Base-by-base conservation (phyloP, 2,797 vertebrate species). In the Rhynchonycteris naso region DNA sequence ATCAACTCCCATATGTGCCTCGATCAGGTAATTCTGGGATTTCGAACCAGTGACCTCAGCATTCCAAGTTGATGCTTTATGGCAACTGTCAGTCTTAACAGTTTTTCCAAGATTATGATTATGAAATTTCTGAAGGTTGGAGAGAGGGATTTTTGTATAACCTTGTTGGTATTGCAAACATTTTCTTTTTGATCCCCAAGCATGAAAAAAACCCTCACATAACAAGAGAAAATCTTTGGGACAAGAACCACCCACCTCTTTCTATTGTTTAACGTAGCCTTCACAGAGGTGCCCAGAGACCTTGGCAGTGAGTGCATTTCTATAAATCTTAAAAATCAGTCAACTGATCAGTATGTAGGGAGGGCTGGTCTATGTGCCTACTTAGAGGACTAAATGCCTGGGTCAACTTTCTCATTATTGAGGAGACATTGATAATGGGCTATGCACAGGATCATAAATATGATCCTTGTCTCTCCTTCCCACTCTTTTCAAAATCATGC, bases 281-380 rank as follows among this genome's bases (percentile, higher is more conserved):
- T 94, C 83, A 5, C 63, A 75, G 66, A 89, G 63, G 82, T 87
- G 18, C 38, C 71, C 63, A 50, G 97, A 96, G 94, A 95, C 88
- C 80, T 95, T 97, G 96, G 95, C 90, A 94, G 85, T 83, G 68
- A 97, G 78, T 82, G 28, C 91, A 91, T 92, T 90, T 95, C 96
- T 96, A 97, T 97, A 97, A 97, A 97, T 95, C 90, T 97, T 94
- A 89, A 94, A 97, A 95, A 96, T 96, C 93, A 96, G 94, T 97
- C 83, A 91, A 19, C 80, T 92, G 71, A 95, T 97, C 94, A 89
- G 94, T 97, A 94, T 72, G 50, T n/a, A 72, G 79, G 66, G 83
- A 94, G 76, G 61, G 78, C 65, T 80, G 74, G 90, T 88, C 38
- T 91, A 95, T 56, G n/a, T 91, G 78, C 56, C 78, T 88, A 96